Conservation (phyloP, 2,113 vertebrate genomes). For the Neogobius melanostomus region DNA sequence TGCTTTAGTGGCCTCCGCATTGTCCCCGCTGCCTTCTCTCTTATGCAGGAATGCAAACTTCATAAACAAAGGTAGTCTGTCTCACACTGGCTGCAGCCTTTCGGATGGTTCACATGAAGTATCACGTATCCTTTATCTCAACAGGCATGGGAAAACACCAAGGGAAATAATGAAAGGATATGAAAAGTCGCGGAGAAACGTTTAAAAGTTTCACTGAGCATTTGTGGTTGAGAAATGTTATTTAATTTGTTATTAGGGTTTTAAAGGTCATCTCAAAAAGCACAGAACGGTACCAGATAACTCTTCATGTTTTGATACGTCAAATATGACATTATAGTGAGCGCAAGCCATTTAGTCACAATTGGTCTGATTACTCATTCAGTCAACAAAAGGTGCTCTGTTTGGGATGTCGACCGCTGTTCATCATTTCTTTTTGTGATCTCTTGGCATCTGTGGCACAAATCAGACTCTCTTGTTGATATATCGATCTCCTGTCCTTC, state of each 20-base stretch:
- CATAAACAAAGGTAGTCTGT: conserved; percentile 34
- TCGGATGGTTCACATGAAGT: conserved; percentile 8
- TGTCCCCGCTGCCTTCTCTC: conserved; percentile 39
- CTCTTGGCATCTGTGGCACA: conserved; percentile 14
- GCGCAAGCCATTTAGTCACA: neutral
- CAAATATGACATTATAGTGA: neutral
- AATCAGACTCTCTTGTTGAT: conserved; percentile 3
- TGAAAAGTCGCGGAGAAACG: neutral
- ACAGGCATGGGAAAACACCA: neutral
- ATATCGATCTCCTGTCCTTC: conserved; percentile 5
- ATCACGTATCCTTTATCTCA: conserved; percentile 14
- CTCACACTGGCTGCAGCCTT: conserved; percentile 1
- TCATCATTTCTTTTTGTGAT: neutral
- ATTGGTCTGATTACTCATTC: neutral
- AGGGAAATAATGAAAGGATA: neutral
- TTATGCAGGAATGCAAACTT: conserved; percentile 50
- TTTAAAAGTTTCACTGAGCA: neutral
- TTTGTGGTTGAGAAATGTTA: neutral
- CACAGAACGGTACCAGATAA: neutral
- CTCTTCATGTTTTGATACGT: neutral
- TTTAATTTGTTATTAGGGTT: neutral
- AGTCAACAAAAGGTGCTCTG: neutral
- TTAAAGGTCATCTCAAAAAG: neutral
- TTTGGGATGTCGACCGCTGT: neutral
- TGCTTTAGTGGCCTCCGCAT: conserved; percentile 44